Evolutionary conservation across 2,797 vertebrate species (phyloP), one percentile per base, ranked within the genome.

Genomic region (Morus bassanus): DNA sequence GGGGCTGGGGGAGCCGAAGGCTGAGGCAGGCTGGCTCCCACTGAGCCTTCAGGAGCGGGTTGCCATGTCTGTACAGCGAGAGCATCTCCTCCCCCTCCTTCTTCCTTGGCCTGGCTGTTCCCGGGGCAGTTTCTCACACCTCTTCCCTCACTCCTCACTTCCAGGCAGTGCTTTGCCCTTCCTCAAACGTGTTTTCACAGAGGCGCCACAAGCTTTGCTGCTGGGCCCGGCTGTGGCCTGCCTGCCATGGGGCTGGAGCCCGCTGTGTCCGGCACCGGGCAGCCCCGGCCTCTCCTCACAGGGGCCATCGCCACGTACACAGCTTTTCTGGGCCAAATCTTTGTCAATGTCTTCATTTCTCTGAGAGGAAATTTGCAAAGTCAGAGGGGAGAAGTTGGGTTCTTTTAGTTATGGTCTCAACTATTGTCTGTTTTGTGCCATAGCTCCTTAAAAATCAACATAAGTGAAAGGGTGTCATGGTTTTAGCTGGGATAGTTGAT

Each of bases 161-260:
- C n/a, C 33, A 30, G 33, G 41, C 60, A 54, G 28, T 9, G 1
- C 53, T 64, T 43, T 10, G 6, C 7, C 37, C 17, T 69, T 21
- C 31, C 33, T 43, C 33, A 39, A 10, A 2, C 4, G 14, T 1
- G 1, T 35, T 61, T 59, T 50, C 41, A 4, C 39, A 39, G 46
- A 35, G 59, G 13, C 0, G 0, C 7, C 31, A 1, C 22, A 13
- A 9, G 43, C 54, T 54, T 31, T 5, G 21, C 33, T 14, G 48
- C 13, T 3, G 4, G 39, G 19, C 46, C 41, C 6, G 6, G n/a
- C 72, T 5, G 3, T 4, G n/a, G 25, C 35, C 45, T 22, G 51
- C 0, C 0, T 8, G 31, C 1, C 0, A 15, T 17, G 45, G n/a
- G 25, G 18, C 27, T 22, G 53, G 51, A 54, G 24, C 33, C 0